Percentiles rank a stretch among this genome's conserved stretches.
phyloP scores from a whole-genome alignment of 2,797 vertebrate species.

The Molothrus aeneus region DNA sequence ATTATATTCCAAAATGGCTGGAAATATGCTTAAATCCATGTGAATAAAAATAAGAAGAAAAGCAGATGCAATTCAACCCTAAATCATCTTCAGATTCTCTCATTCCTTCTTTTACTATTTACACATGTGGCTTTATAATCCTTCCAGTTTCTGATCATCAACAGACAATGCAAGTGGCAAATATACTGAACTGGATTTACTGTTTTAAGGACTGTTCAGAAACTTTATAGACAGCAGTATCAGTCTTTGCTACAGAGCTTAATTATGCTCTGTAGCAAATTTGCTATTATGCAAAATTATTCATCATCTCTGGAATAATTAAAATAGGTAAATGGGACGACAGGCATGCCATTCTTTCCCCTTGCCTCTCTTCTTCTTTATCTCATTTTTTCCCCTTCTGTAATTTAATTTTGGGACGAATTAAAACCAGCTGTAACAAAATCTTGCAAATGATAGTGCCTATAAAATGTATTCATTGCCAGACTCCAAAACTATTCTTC shows the following conservation, averaged over 20 bases:
- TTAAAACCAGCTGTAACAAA: constrained; percentile 44
- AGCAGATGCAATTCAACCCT: constrained; percentile 46
- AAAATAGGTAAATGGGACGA: not conserved
- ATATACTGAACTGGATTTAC: not conserved
- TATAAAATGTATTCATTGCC: constrained; percentile 4
- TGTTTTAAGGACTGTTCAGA: not conserved
- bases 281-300: not conserved
- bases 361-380: not conserved
- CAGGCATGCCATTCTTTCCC: not conserved
- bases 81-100: constrained; percentile 57
- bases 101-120: constrained; percentile 52
- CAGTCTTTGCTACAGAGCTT: not conserved
- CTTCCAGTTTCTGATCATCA: constrained; percentile 12
- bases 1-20: constrained; percentile 29
- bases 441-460: constrained; percentile 36
- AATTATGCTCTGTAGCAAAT: no score
- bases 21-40: constrained; percentile 12
- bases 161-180: not conserved
- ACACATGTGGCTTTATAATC: constrained; percentile 11
- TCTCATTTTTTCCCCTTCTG: not conserved
- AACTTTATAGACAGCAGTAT: not conserved
- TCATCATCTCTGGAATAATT: not conserved
- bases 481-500: constrained; percentile 21
- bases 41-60: not conserved
- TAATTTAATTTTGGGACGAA: constrained; percentile 63